Conservation (phyloP, 2,888 invertebrate genomes). For the Cancer borealis region DNA sequence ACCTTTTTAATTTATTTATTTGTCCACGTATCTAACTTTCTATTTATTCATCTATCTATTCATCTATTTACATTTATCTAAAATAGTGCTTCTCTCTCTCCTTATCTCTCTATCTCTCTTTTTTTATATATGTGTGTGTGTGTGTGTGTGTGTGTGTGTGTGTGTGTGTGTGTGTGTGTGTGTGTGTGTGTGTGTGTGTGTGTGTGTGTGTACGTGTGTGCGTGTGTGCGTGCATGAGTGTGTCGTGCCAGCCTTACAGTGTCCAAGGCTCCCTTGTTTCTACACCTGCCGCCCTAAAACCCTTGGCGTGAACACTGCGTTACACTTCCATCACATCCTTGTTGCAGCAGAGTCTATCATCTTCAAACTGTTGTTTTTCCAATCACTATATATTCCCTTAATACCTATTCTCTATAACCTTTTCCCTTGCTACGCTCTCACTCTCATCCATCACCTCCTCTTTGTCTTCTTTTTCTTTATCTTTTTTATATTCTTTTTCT, state of each 20-base stretch:
- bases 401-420: neutral
- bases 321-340: neutral
- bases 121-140: neutral
- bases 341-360: neutral
- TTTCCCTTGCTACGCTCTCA: neutral
- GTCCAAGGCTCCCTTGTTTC: no score
- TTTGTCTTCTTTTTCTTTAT: neutral
- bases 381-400: constrained; percentile 24
- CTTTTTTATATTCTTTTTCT: neutral
- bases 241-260: neutral
- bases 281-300: no score
- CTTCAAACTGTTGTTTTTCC: neutral
- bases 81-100: no score
- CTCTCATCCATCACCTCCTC: neutral
- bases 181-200: neutral
- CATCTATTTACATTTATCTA: no score
- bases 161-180: constrained; percentile 37
- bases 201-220: neutral
- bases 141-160: constrained; percentile 26
- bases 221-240: neutral
- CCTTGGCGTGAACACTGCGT: no score
- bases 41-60: neutral
- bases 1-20: neutral
- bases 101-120: neutral
- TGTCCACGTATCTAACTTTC: neutral